Evolutionary conservation across 2,888 invertebrate genomes (phyloP).

Genomic region (Omphaloscelis lunosa): DNA sequence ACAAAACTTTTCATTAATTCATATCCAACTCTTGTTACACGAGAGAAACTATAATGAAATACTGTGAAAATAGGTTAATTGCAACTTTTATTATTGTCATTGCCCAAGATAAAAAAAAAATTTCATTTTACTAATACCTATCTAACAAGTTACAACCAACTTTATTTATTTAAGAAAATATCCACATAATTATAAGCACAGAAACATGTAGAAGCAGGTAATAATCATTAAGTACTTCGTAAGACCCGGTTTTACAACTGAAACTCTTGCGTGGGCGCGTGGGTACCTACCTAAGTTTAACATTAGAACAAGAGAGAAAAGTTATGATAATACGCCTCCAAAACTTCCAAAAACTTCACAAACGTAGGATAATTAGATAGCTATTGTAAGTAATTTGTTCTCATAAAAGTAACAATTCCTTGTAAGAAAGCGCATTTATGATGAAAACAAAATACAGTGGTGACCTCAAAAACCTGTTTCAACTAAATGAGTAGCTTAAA

Average conservation of each 20-base stretch:
- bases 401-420: slow-evolving; percentile 48
- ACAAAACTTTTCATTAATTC: too few species aligned
- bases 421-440: slow-evolving; percentile 24
- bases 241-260: slow-evolving; percentile 24
- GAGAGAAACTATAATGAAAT: too few species aligned
- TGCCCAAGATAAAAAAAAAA: not conserved
- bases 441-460: slow-evolving; percentile 53
- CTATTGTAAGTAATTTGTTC: slow-evolving; percentile 45
- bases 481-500: slow-evolving; percentile 63
- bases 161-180: slow-evolving; percentile 21
- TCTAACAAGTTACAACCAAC: not conserved
- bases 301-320: slow-evolving; percentile 52
- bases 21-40: too few species aligned
- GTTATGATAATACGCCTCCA: slow-evolving; percentile 49
- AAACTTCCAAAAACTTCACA: slow-evolving; percentile 47
- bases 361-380: slow-evolving; percentile 46
- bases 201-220: slow-evolving; percentile 24
- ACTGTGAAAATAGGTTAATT: too few species aligned
- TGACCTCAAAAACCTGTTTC: slow-evolving; percentile 52
- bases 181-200: slow-evolving; percentile 11
- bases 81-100: too few species aligned
- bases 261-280: slow-evolving; percentile 27
- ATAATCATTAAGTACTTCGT: slow-evolving; percentile 39
- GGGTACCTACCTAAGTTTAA: slow-evolving; percentile 22
- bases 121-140: not conserved